phyloP scores from a whole-genome alignment of 2,113 vertebrate species.

The Acinonyx jubatus region DNA sequence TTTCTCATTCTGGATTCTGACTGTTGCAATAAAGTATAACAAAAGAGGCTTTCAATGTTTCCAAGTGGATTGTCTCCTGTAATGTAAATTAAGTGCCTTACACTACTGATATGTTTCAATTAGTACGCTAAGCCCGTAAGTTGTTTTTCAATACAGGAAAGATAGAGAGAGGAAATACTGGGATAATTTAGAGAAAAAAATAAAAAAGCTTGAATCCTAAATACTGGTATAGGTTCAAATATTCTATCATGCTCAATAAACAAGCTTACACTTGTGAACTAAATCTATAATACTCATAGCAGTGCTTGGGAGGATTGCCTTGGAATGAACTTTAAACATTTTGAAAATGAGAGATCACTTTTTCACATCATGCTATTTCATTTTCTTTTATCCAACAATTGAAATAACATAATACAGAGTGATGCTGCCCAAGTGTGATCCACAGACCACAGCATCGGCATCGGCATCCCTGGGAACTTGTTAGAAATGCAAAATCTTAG shows the following conservation, averaged over 20 bases:
- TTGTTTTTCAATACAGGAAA: conserved; percentile 37
- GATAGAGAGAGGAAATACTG: background rate
- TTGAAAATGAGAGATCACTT: background rate
- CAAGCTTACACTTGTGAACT: conserved; percentile 15
- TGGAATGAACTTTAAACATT: background rate
- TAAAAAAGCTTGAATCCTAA: conserved; percentile 17
- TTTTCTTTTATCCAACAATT: background rate
- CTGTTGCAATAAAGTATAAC: background rate
- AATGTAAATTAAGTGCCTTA: conserved; percentile 36
- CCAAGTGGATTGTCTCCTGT: background rate
- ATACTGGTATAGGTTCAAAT: background rate
- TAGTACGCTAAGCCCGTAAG: background rate
- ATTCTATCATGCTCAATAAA: conserved; percentile 1
- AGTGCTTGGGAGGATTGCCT: background rate
- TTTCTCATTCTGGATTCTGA: background rate
- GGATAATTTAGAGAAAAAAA: background rate
- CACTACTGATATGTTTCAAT: conserved; percentile 14
- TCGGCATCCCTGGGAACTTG: background rate
- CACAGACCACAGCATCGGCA: background rate
- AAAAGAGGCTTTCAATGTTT: background rate
- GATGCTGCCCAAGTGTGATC: background rate
- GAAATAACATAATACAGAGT: background rate
- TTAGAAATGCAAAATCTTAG: background rate
- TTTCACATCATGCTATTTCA: background rate
- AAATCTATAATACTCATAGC: conserved; percentile 46